A percentile compares a stretch with the other conserved stretches of the same genome.
Conservation (phyloP, 2,797 vertebrate species). For the Carcharodon carcharias region DNA sequence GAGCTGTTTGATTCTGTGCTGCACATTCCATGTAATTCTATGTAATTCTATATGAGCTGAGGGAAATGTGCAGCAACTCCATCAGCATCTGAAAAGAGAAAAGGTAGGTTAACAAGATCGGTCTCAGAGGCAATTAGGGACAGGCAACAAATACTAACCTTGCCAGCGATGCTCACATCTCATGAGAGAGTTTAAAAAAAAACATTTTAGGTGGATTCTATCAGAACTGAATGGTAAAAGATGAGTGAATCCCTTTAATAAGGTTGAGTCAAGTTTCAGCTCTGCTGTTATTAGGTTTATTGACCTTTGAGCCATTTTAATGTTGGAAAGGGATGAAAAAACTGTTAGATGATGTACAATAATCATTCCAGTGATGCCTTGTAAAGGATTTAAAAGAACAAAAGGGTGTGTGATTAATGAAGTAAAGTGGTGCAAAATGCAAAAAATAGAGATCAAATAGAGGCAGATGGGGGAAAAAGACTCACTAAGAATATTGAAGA, state of each 20-base stretch:
- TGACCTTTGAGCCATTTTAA: not conserved
- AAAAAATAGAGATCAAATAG: not conserved
- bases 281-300: not conserved
- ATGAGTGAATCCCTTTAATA: not conserved
- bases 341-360: not conserved
- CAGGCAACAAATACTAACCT: too few species aligned
- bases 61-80: too few species aligned
- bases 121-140: too few species aligned
- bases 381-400: not conserved
- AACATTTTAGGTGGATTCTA: not conserved
- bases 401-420: not conserved
- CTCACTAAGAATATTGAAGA: not conserved
- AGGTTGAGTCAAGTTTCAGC: not conserved
- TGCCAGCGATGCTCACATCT: too few species aligned
- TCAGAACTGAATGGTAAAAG: not conserved
- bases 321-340: not conserved
- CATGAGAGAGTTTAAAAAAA: too few species aligned
- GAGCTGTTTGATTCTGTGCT: too few species aligned
- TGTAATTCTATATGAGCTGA: too few species aligned
- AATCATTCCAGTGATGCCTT: not conserved
- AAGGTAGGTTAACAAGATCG: too few species aligned
- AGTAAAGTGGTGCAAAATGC: not conserved
- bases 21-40: too few species aligned
- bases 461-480: not conserved
- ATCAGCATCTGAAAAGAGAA: too few species aligned